Conservation (phyloP, 1,140 invertebrate genomes). For the Euura lappo region DNA sequence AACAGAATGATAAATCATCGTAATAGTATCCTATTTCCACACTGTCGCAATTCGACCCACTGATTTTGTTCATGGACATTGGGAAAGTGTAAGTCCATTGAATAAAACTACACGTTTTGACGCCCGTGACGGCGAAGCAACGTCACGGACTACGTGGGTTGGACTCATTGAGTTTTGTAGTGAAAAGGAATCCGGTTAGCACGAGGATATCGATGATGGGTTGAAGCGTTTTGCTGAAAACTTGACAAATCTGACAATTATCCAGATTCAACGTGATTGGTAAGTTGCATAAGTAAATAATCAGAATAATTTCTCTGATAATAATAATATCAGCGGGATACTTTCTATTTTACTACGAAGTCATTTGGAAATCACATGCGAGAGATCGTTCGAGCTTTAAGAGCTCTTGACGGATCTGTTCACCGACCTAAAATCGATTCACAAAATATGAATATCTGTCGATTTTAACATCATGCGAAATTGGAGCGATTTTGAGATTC, state of each 20-base stretch:
- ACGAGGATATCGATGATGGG: no score
- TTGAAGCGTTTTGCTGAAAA: no score
- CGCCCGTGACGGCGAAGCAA: background rate
- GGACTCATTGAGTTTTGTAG: background rate
- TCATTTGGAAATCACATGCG: constrained; percentile 5
- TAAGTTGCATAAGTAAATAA: background rate
- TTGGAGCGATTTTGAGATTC: background rate
- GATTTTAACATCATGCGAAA: no score
- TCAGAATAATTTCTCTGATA: background rate
- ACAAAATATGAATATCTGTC: background rate
- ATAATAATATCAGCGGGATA: constrained; percentile 2
- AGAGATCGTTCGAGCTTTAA: background rate
- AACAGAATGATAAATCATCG: no score
- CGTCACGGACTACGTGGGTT: background rate
- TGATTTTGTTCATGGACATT: no score
- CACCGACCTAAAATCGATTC: background rate
- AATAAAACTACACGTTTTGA: background rate
- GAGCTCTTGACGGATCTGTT: background rate
- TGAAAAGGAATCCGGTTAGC: no score
- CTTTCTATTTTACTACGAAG: constrained; percentile 1
- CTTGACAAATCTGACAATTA: background rate
- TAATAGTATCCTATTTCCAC: no score
- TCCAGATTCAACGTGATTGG: background rate
- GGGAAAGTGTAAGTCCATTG: no score
- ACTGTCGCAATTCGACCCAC: no score